Evolutionary conservation across 2,113 vertebrate species (phyloP).

Genomic region (Anthoscopus minutus): DNA sequence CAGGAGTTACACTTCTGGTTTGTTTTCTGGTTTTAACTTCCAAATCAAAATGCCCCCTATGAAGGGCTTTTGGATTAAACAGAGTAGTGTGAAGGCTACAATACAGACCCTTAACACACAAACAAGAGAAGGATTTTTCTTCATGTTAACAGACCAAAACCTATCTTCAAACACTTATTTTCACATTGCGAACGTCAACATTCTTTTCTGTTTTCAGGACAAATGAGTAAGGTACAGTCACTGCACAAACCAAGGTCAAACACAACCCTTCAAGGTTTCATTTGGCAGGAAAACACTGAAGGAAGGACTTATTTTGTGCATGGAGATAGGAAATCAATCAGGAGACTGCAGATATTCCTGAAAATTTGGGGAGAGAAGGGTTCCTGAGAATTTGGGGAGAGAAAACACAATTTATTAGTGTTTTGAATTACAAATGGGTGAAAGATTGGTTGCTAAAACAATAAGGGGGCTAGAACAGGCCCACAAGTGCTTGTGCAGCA

Average conservation of each 20-base stretch:
- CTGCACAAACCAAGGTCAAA: slow-evolving; percentile 45
- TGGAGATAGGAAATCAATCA: neutral
- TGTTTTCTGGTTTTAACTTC: neutral
- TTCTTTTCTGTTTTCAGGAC: slow-evolving; percentile 10
- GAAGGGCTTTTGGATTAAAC: neutral
- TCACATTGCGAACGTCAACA: slow-evolving; percentile 30
- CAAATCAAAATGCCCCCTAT: neutral
- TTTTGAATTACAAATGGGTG: neutral
- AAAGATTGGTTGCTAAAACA: slow-evolving; percentile 45
- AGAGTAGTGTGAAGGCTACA: neutral
- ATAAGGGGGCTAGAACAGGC: neutral
- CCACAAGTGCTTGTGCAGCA: neutral
- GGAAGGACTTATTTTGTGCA: neutral
- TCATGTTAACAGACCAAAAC: slow-evolving; percentile 43
- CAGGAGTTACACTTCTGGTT: neutral
- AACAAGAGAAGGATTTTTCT: slow-evolving; percentile 18
- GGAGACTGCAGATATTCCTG: neutral
- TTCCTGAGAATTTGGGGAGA: neutral
- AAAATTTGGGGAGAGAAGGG: neutral
- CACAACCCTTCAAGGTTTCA: neutral
- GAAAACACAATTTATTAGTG: neutral
- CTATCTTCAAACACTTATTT: slow-evolving; percentile 51
- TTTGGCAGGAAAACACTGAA: neutral
- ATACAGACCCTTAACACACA: neutral
- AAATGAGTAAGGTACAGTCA: slow-evolving; percentile 11